These are phyloP conservation scores for Zosterops hypoxanthus DNA, from an alignment of 2,113 vertebrate genomes.

Conservation along the genomic window DNA sequence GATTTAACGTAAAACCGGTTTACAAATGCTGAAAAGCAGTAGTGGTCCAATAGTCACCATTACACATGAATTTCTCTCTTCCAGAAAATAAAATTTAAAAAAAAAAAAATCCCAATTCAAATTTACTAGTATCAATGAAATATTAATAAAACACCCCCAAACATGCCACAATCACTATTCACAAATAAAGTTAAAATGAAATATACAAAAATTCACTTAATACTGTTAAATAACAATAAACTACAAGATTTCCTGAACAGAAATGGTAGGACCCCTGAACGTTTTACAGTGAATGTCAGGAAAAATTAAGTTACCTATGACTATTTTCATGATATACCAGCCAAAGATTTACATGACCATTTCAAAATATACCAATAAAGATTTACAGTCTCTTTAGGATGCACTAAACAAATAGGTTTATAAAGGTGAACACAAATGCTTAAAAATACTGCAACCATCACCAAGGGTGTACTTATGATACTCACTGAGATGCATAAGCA, in stretches of 20 bases:
- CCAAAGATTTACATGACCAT: constrained; percentile 82
- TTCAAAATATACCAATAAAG: constrained; percentile 83
- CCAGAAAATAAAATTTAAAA: constrained; percentile 62
- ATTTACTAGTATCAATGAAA: constrained; percentile 80
- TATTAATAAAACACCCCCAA: constrained; percentile 86
- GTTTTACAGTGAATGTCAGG: constrained; percentile 82
- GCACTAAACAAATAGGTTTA: constrained; percentile 82
- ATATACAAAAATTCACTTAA: constrained; percentile 91
- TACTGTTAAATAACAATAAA: constrained; percentile 95
- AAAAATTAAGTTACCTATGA: constrained; percentile 82
- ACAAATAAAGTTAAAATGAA: constrained; percentile 93
- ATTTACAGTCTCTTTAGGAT: constrained; percentile 84
- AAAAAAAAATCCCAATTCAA: constrained; percentile 69
- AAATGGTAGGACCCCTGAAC: constrained; percentile 87
- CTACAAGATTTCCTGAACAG: constrained; percentile 85
- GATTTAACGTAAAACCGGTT: constrained; percentile 79
- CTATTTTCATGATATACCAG: constrained; percentile 80
- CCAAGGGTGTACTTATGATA: constrained; percentile 75
- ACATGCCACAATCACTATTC: constrained; percentile 94
- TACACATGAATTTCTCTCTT: constrained; percentile 79
- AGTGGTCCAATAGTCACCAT: constrained; percentile 85
- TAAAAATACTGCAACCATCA: constrained; percentile 79
- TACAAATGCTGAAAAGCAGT: constrained; percentile 85
- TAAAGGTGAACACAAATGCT: constrained; percentile 80
- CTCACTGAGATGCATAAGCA: constrained; percentile 79